Percentiles rank a stretch among this genome's conserved stretches.
phyloP scores from a whole-genome alignment of 1,140 invertebrate genomes.

The Tetranychus cinnabarinus region DNA sequence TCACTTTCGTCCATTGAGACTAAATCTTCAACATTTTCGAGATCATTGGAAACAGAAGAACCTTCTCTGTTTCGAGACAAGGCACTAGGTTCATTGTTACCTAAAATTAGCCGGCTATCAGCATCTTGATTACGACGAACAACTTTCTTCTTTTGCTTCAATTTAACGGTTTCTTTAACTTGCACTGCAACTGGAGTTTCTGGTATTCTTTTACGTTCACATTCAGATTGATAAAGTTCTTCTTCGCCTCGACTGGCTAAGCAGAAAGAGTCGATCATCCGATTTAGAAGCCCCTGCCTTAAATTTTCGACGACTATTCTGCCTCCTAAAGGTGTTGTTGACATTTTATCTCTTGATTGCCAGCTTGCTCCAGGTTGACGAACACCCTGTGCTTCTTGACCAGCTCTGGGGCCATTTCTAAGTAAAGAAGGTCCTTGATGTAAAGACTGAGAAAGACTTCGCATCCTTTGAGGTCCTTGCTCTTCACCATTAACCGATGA shows the following conservation, averaged over 20 bases:
- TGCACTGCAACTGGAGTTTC: no score
- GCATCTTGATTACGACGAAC: no score
- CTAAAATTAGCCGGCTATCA: no score
- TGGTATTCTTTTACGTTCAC: background rate
- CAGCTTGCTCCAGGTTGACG: conserved; percentile 49
- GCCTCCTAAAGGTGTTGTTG: conserved; percentile 17
- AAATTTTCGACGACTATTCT: conserved; percentile 41
- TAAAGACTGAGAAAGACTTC: background rate
- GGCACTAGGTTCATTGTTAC: no score
- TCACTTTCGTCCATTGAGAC: conserved; percentile 7
- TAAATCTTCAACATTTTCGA: conserved; percentile 15
- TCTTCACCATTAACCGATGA: background rate
- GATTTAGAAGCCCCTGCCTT: background rate
- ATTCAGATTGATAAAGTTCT: background rate
- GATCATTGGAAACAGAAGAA: background rate
- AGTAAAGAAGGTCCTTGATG: background rate
- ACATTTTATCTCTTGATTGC: conserved; percentile 29
- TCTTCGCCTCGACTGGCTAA: background rate
- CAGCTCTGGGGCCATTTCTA: conserved; percentile 24
- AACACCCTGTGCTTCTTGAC: conserved; percentile 47
- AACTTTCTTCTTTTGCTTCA: background rate
- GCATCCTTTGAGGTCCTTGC: background rate
- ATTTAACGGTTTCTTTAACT: no score
- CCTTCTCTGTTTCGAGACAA: no score
- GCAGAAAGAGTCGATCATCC: no score